Evolutionary conservation across 2,113 vertebrate genomes (phyloP).

Genomic region (Prietella phreatophila): DNA sequence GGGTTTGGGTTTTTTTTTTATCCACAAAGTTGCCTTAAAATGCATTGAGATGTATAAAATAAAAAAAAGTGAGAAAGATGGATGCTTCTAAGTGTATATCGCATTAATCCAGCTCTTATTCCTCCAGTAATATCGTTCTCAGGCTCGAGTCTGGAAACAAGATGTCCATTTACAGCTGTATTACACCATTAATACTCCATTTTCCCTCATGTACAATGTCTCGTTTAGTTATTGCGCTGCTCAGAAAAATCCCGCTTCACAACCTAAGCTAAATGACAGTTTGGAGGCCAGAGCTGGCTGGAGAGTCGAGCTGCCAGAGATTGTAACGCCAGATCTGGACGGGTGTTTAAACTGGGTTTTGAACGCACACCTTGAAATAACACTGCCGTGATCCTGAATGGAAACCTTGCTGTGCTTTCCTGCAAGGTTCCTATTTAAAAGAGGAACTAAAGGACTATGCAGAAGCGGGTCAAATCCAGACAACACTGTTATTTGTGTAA

Average conservation of each 20-base stretch:
- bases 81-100: not conserved
- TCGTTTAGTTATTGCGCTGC: not conserved
- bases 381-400: conserved; percentile 22
- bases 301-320: conserved; percentile 25
- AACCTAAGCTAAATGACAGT: conserved; percentile 22
- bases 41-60: not conserved
- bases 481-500: not conserved
- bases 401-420: not conserved
- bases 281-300: conserved; percentile 9
- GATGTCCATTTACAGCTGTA: conserved; percentile 7
- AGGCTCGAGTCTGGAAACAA: not conserved
- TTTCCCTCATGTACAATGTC: conserved; percentile 13
- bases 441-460: not conserved
- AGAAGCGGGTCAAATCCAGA: not conserved
- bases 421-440: not conserved
- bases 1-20: conserved; percentile 9
- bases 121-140: conserved; percentile 13
- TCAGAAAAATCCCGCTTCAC: not conserved
- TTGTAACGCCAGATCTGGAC: conserved; percentile 21
- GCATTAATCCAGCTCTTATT: conserved; percentile 15
- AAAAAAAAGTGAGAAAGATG: not conserved
- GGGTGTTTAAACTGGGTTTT: conserved; percentile 29
- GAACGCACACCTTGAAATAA: conserved; percentile 38
- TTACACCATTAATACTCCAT: conserved; percentile 9
- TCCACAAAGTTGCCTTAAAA: conserved; percentile 1